Base-by-base conservation (phyloP, 2,888 invertebrate species). In the Plebejus argus region DNA sequence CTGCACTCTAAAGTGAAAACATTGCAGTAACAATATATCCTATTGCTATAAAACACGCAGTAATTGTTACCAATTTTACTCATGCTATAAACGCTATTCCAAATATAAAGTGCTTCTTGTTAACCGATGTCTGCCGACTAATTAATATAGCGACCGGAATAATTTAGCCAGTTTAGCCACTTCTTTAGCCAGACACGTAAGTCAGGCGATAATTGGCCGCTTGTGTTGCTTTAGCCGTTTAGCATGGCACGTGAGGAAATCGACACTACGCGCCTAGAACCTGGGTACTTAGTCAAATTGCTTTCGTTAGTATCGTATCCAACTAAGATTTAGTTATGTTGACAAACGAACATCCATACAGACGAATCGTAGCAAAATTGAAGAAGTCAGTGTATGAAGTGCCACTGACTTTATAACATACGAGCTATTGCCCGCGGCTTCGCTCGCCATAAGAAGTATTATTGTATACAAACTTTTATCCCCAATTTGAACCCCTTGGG, bases 71-170 rank as follows among this genome's bases (percentile, higher is more conserved):
- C 20, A 58, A 58, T 58, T 58, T 58, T 20, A 58, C n/a, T 58
- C 58, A 10, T 20, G 58, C 8, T 23, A 23, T 23, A 61, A 58
- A 61, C 61, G 61, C 23, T 61, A 28, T 66, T 28, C 28, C 28
- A 61, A 61, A 61, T 61, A 12, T 33, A 77, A 74, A 78, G 71
- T 75, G 78, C 79, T 81, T 81, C 80, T 79, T 78, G 80, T 80
- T 82, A 79, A 79, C 80, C 77, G 81, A 83, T 83, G 83, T 83
- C 81, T 85, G 87, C 85, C 87, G 84, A 82, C 83, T 86, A 86
- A 90, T 89, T 87, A 88, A 84, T 83, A 81, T 82, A 84, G 85
- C 85, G 86, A 89, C 89, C 86, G 85, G 85, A 86, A 85, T 84
- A 87, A 87, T 86, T 86, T 80, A 86, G 83, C 85, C 85, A 87